Percentiles rank a stretch among this genome's conserved stretches.
Evolutionary conservation across 2,888 invertebrate species (phyloP).

Genomic region (Chesias legatella): DNA sequence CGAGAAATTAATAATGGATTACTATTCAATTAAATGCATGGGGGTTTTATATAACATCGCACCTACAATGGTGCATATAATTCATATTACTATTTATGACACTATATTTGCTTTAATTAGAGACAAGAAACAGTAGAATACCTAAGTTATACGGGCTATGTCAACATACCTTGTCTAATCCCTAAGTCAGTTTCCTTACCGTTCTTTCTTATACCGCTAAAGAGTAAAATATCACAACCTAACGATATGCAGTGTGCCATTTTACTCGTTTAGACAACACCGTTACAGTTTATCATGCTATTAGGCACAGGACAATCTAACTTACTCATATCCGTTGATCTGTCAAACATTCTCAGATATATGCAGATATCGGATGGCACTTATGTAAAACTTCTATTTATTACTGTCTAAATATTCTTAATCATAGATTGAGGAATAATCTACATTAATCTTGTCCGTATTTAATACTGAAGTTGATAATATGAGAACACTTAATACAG

Average conservation of each 20-base stretch:
- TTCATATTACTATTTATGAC: too few relatives aligned
- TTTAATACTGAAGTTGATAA: too few relatives aligned
- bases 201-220: background rate
- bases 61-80: conserved; percentile 19
- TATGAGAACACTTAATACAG: too few relatives aligned
- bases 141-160: background rate
- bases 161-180: background rate
- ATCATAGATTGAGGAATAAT: too few relatives aligned
- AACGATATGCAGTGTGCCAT: conserved; percentile 2
- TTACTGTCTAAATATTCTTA: conserved; percentile 3
- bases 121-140: background rate
- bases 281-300: conserved; percentile 4
- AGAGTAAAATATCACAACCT: conserved; percentile 1
- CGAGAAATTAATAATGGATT: conserved; percentile 34
- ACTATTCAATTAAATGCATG: conserved; percentile 55
- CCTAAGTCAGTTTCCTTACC: conserved; percentile 4
- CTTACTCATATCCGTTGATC: conserved; percentile 9
- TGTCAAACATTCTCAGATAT: conserved; percentile 23
- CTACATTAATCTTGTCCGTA: too few relatives aligned
- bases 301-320: conserved; percentile 6
- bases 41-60: conserved; percentile 32
- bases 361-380: conserved; percentile 11
- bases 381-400: background rate
- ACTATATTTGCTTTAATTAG: too few relatives aligned
- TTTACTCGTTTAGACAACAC: background rate